phyloP scores from a whole-genome alignment of 2,797 vertebrate species.

The Acanthurus tractus region DNA sequence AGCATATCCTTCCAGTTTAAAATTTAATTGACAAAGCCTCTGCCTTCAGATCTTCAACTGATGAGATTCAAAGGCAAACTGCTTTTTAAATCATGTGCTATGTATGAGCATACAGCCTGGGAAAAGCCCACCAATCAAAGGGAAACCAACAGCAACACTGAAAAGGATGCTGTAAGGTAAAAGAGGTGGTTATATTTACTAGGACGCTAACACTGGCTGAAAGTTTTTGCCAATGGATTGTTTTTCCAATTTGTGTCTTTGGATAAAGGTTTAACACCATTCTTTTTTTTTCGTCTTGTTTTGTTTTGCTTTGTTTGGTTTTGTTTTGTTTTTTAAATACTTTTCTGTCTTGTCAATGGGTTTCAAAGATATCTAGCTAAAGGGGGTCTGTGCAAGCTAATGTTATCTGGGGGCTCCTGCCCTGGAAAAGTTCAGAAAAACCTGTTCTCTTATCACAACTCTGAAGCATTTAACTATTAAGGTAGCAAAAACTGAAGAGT shows the following conservation, averaged over 20 bases:
- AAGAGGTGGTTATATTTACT: neutral
- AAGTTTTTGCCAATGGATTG: neutral
- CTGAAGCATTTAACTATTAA: neutral
- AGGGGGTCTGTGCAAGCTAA: too few relatives aligned
- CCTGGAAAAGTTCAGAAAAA: too few relatives aligned
- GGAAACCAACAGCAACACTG: neutral
- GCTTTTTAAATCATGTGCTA: neutral
- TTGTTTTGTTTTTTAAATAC: too few relatives aligned
- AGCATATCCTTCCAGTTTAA: too few relatives aligned
- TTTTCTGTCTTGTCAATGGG: too few relatives aligned
- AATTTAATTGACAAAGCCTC: too few relatives aligned
- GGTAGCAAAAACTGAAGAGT: slow-evolving; percentile 4
- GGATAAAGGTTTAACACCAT: neutral
- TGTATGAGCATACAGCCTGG: neutral
- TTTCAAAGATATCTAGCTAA: too few relatives aligned
- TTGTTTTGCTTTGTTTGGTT: too few relatives aligned
- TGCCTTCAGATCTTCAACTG: too few relatives aligned
- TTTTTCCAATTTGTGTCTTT: neutral
- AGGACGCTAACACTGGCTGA: neutral
- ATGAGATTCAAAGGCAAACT: too few relatives aligned
- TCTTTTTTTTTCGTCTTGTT: too few relatives aligned
- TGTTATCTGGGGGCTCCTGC: too few relatives aligned
- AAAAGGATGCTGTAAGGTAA: neutral
- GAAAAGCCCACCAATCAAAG: neutral
- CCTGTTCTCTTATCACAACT: neutral